Conservation (phyloP, 30 jellyfish, hydroid and myxozoan genomes). For the Aurelia coerulea region DNA sequence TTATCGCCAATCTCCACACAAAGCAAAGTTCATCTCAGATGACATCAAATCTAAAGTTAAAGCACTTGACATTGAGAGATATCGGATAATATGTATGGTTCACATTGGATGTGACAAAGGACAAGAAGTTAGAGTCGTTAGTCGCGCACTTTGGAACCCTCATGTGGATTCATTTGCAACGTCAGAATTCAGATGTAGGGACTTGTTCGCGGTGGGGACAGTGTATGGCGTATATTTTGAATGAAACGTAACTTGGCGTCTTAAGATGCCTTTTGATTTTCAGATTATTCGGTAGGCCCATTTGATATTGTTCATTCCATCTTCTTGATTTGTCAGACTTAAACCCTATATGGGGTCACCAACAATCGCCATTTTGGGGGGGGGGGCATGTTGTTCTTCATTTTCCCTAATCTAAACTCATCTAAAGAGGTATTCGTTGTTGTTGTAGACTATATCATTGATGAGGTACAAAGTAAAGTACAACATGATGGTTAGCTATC, state of each 20-base stretch:
- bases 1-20: constrained; percentile 30
- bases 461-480: too few relatives aligned
- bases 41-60: constrained; percentile 74
- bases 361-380: too few relatives aligned
- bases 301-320: too few relatives aligned
- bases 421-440: too few relatives aligned
- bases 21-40: constrained; percentile 66
- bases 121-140: constrained; percentile 51
- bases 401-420: too few relatives aligned
- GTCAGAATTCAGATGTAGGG: constrained; percentile 29
- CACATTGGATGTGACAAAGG: constrained; percentile 69
- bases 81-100: constrained; percentile 47
- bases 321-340: too few relatives aligned
- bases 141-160: constrained; percentile 76
- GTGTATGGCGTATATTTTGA: constrained; percentile 71
- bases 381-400: too few relatives aligned
- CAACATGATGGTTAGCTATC: too few relatives aligned
- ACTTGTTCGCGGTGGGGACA: constrained; percentile 71
- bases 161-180: constrained; percentile 57
- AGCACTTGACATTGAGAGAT: constrained; percentile 43
- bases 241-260: not conserved
- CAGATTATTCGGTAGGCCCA: too few relatives aligned
- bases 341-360: too few relatives aligned
- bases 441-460: too few relatives aligned
- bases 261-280: not conserved